Evolutionary conservation across 2,888 invertebrate genomes (phyloP), one percentile per base, ranked within the genome.

Genomic region (Cyclophora albipunctata): DNA sequence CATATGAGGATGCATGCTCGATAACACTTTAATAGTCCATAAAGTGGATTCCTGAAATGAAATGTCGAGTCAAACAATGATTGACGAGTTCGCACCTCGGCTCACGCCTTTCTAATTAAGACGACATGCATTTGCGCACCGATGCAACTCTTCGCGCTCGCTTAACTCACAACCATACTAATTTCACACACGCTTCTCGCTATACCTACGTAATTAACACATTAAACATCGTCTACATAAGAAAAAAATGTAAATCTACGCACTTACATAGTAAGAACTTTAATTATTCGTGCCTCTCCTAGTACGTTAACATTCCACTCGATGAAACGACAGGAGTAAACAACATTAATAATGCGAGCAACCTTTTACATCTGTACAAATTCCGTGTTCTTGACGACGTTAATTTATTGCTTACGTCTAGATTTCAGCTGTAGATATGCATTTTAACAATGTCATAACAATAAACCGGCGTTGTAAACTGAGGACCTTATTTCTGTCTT

Each of bases 61-160:
- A 68, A 69, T 64, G 66, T 67, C 63, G 67, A 74, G 71, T 75
- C 76, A 72, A 85, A 81, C 84, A 84, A 84, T 86, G 87, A 86
- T 85, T 80, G 84, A 86, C 82, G 85, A 85, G 80, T 86, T 87
- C 83, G 83, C 87, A 87, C 87, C 84, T 86, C 84, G 78, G 70
- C 69, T 76, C 71, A 67, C 75, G 81, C 74, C 69, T 73, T 73
- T 73, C 82, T 85, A 87, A 87, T 87, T 85, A 87, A 86, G 85
- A 83, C 81, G 81, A 82, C 78, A 81, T 86, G 84, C 83, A 79
- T 71, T 64, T 64, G 76, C 79, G 81, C 84, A 75, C 75, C 67
- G 74, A 60, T 75, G 77, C 74, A 64, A 67, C 71, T 71, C 75
- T 75, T 71, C 77, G 71, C 76, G 73, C 76, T 75, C 73, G 72